A percentile compares a stretch with the other conserved stretches of the same genome.
These are phyloP conservation scores for Drosophila longiperda DNA, from an alignment of 2,888 invertebrate genomes.

Conservation along the genomic window DNA sequence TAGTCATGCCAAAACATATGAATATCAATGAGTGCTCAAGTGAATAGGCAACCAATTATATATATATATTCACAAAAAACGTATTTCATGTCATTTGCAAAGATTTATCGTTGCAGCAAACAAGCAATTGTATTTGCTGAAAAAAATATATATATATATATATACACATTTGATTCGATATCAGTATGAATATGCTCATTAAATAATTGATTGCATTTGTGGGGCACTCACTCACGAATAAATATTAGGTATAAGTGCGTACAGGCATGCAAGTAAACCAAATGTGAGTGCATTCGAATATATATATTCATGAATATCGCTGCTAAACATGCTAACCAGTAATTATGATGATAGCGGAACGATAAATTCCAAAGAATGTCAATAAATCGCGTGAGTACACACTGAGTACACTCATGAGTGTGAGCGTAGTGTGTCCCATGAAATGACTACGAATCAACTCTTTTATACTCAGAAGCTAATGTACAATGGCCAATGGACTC, in stretches of 20 bases:
- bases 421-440: background rate
- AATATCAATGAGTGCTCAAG: conserved; percentile 40
- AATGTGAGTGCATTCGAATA: background rate
- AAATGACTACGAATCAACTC: conserved; percentile 1
- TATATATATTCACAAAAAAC: conserved; percentile 17
- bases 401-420: conserved; percentile 5
- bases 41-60: conserved; percentile 29
- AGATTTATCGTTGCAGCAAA: conserved; percentile 33
- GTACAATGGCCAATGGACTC: background rate
- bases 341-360: background rate
- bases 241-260: background rate
- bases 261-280: background rate
- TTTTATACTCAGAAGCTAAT: background rate
- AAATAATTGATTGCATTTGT: background rate
- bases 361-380: background rate
- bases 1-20: conserved; percentile 48
- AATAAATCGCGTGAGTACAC: background rate
- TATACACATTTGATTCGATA: background rate
- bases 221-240: conserved; percentile 2
- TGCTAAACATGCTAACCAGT: background rate
- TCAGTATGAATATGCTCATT: conserved; percentile 10
- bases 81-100: conserved; percentile 6
- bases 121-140: conserved; percentile 8
- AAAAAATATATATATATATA: too few species aligned
- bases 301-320: background rate